Base-by-base conservation (phyloP, 1,140 invertebrate genomes). In the Bombus difficillimus region DNA sequence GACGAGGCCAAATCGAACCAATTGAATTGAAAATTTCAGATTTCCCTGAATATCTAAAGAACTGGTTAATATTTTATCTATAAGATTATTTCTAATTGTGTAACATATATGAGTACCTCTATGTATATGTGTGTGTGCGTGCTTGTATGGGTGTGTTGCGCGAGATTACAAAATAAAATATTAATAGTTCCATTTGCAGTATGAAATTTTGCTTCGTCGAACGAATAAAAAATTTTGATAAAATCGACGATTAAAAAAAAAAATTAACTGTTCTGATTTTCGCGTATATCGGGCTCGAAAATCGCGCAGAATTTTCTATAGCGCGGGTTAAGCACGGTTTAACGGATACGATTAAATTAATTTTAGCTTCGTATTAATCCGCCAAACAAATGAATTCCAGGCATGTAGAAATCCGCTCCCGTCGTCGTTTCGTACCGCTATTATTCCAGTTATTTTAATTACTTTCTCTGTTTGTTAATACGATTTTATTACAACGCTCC, bases 391-490 rank as follows among this genome's bases (percentile, higher is more conserved):
- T 34, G 73, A 75, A 75, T 34, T 34, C 34, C 43, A n/a, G 43
- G 43, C 73, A 53, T 75, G 43, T 34, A 75, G 43, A 53, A 34
- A 75, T 53, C 43, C 73, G 12, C 12, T 13, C 22, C 1, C 15
- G 3, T 34, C n/a, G 28, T 71, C 41, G 1, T 71, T 71, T n/a
- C 69, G 39, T 8, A 28, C 69, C 37, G 39, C 39, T 41, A n/a
- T 75, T 47, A 47, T 34, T 75, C 25, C 73, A 75, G 22, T 75
- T 32, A 75, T 75, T 75, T 75, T 37, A 75, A 75, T 75, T 75
- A 53, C 73, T 75, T 75, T 75, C 73, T 22, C 32, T 34, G 43
- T 43, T 47, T 34, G 41, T 41, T 75, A 75, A 53, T 75, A 75
- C 43, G 9, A 75, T 75, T 75, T 75, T 53, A 53, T 75, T 25